Base-by-base conservation (phyloP, 2,888 invertebrate genomes). In the Hyposoter dolosus region DNA sequence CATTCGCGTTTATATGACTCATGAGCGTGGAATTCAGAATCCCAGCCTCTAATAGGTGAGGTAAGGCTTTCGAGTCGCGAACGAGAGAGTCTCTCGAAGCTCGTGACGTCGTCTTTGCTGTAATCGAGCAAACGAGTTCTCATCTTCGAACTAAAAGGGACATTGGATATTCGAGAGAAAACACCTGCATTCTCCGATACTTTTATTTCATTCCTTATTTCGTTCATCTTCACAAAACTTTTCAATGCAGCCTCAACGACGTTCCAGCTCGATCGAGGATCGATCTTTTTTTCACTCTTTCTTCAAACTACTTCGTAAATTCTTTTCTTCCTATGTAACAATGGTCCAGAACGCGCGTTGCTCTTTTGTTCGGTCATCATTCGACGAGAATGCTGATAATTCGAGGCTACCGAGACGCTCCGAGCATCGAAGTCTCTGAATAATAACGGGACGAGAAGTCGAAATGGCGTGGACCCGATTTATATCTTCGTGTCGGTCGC, bases 11-110 rank as follows among this genome's bases (percentile, higher is more conserved):
- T 40, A 63, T 17, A 3, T 80, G 80, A 85, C 72, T 83, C 85
- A 85, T 83, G 66, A 68, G 50, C 50, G 12, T 80, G 83, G 80
- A 80, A 85, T 85, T 77, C 66, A 56, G 72, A 79, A 76, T 68
- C 63, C 50, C 83, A 66, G 80, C 47, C 79, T 83, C 76, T 76
- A 75, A 69, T 79, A 12, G 78, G 77, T 83, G 83, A 85, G 82
- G 65, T 79, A 83, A 83, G 65, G 69, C 76, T 83, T 80, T 75
- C 66, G 45, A 80, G 69, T 63, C 53, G 56, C 45, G 47, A 66
- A 45, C 43, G 32, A 68, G 69, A 74, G 63, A 23, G 28, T 50
- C 28, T 63, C 35, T n/a, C 74, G n/a, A 50, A 28, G 45, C 65
- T 60, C 69, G 45, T 35, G 9, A 71, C 53, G 60, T 40, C 40